These are phyloP conservation scores for Cepphus grylle DNA, from an alignment of 2,113 vertebrate genomes.

Conservation along the genomic window DNA sequence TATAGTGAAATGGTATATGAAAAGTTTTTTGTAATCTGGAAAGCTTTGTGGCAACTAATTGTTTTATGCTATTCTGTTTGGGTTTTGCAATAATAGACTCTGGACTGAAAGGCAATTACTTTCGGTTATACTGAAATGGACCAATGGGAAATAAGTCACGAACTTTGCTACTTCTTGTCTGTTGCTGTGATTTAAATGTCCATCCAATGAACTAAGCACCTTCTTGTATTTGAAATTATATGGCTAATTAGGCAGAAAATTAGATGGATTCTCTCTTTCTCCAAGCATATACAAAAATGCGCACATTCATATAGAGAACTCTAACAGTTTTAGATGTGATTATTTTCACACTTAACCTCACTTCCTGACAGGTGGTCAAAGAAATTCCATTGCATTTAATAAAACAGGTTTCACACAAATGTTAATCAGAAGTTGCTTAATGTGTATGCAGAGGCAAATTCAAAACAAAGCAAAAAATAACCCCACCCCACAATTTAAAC, in stretches of 20 bases:
- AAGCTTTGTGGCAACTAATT: background rate
- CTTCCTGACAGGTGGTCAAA: background rate
- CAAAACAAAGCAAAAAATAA: background rate
- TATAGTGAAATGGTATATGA: background rate
- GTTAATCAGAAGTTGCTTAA: background rate
- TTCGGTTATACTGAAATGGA: background rate
- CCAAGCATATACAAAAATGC: background rate
- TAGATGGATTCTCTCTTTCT: background rate
- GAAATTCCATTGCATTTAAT: background rate
- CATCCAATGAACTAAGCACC: background rate
- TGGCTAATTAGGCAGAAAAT: background rate
- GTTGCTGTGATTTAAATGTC: background rate
- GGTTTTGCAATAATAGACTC: background rate
- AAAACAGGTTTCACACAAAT: background rate
- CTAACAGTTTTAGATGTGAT: background rate
- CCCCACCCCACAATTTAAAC: background rate
- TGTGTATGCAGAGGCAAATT: background rate
- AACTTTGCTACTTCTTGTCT: background rate
- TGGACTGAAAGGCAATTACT: background rate
- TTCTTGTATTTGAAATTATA: background rate
- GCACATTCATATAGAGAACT: background rate
- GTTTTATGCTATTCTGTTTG: background rate
- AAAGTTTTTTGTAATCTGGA: background rate
- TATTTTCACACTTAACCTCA: background rate
- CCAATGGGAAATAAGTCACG: background rate